phyloP scores from a whole-genome alignment of 53 echinoderm and acorn worm species.

The Glandiceps talaboti region DNA sequence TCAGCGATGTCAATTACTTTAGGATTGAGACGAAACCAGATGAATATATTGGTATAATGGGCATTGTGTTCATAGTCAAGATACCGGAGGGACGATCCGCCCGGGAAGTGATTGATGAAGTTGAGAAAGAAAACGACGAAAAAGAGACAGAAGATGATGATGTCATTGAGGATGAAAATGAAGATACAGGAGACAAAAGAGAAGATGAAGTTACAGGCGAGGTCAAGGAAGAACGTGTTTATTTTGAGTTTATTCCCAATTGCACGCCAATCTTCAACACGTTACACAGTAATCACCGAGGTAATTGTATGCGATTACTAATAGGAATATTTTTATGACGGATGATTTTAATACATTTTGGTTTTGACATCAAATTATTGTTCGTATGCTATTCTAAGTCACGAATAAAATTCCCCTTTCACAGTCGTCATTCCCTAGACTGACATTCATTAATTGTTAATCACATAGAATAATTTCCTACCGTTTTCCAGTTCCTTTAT shows the following conservation, averaged over 20 bases:
- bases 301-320: too few species aligned
- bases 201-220: neutral
- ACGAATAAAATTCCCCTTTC: too few species aligned
- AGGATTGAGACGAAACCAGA: neutral
- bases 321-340: too few species aligned
- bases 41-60: neutral
- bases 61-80: neutral
- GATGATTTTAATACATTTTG: too few species aligned
- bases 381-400: too few species aligned
- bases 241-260: neutral
- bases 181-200: neutral
- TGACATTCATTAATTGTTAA: too few species aligned
- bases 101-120: neutral
- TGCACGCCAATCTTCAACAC: neutral
- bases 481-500: too few species aligned
- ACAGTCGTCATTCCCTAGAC: too few species aligned
- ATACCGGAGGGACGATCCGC: neutral
- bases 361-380: too few species aligned
- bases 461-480: too few species aligned
- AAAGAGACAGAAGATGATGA: neutral
- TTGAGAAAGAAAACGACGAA: neutral
- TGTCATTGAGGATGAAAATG: neutral
- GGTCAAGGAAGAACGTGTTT: neutral
- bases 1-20: neutral
- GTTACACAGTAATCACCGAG: neutral